phyloP scores from a whole-genome alignment of 2,113 vertebrate genomes.

The Sebastes schlegelii region DNA sequence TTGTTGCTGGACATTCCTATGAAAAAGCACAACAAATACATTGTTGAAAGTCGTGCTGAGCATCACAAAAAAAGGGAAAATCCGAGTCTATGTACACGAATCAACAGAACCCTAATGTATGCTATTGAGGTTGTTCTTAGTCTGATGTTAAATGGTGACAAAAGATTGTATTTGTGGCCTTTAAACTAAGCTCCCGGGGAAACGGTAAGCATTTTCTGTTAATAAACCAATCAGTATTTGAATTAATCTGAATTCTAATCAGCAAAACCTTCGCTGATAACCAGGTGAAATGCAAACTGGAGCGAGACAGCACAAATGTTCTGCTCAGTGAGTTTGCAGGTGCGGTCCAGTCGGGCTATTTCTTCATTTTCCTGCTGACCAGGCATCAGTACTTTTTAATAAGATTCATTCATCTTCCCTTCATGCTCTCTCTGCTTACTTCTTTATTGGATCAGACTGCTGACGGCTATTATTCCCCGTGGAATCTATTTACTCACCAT shows the following conservation, averaged over 20 bases:
- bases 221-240: neutral
- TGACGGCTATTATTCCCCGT: constrained; percentile 66
- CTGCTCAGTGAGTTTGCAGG: constrained; percentile 25
- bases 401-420: constrained; percentile 71
- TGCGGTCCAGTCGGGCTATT: constrained; percentile 41
- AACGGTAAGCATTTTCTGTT: neutral
- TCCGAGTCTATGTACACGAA: too few relatives aligned
- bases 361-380: constrained; percentile 71
- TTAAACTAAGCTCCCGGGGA: neutral
- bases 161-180: neutral
- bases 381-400: constrained; percentile 66
- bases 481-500: constrained; percentile 69
- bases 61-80: too few relatives aligned
- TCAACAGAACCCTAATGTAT: too few relatives aligned
- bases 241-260: constrained; percentile 13
- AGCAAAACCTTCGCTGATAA: constrained; percentile 27
- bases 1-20: too few relatives aligned
- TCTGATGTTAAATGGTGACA: neutral
- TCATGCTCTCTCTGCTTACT: constrained; percentile 50
- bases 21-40: too few relatives aligned
- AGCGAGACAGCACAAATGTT: neutral
- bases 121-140: neutral
- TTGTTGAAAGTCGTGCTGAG: too few relatives aligned
- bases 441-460: constrained; percentile 66
- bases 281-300: constrained; percentile 42